phyloP scores from a whole-genome alignment of 2,888 invertebrate species.

The Protonemura montana region DNA sequence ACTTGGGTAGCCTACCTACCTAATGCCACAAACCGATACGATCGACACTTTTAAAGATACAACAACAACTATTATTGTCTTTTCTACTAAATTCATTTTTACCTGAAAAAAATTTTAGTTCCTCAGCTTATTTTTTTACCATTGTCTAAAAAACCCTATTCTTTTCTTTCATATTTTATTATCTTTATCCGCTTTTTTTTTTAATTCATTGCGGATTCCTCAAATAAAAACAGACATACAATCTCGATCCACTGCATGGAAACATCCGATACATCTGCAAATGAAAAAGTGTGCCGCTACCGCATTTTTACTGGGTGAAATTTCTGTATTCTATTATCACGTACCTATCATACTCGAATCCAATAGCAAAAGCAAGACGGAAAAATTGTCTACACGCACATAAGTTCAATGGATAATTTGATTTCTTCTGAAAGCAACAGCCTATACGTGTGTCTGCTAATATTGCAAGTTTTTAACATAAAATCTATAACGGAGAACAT shows the following conservation, averaged over 20 bases:
- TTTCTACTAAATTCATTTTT: not conserved
- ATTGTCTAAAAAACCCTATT: not conserved
- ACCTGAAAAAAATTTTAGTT: not conserved
- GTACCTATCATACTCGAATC: not conserved
- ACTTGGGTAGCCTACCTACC: too few species aligned
- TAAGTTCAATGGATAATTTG: constrained; percentile 14
- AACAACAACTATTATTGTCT: not conserved
- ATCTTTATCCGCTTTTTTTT: not conserved
- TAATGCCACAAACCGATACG: too few species aligned
- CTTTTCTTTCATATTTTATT: not conserved
- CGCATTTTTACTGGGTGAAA: not conserved
- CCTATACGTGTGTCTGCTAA: constrained; percentile 8
- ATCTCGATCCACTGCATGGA: not conserved
- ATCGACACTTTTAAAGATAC: not conserved
- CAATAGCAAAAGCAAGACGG: not conserved
- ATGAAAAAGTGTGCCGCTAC: not conserved
- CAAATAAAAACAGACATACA: not conserved
- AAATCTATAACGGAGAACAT: not conserved
- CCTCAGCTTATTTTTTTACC: not conserved
- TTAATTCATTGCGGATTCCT: not conserved
- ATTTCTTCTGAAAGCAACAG: constrained; percentile 13
- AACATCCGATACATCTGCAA: not conserved
- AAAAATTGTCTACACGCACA: constrained; percentile 1
- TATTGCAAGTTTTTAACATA: constrained; percentile 9
- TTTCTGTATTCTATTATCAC: not conserved